Evolutionary conservation across 2,113 vertebrate genomes (phyloP).

Genomic region (Xenopus borealis): DNA sequence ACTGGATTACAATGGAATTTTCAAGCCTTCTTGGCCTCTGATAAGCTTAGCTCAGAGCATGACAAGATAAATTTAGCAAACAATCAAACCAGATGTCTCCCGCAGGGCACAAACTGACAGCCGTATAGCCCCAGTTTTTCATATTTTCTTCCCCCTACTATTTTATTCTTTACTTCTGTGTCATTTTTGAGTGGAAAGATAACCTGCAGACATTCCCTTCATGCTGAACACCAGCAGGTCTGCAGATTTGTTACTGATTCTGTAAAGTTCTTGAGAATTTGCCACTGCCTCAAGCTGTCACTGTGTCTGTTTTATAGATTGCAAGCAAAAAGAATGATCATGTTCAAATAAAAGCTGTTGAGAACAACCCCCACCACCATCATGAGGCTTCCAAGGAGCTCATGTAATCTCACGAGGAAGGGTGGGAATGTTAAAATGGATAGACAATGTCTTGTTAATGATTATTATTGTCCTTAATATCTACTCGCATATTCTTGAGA

Average conservation of each 20-base stretch:
- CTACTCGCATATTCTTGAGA: no score
- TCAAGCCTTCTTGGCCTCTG: constrained; percentile 37
- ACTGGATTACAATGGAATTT: constrained; percentile 45
- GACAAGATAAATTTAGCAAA: constrained; percentile 47
- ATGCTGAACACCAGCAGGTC: constrained; percentile 44
- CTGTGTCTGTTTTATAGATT: constrained; percentile 27
- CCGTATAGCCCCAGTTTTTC: constrained; percentile 19
- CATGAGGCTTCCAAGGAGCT: not conserved
- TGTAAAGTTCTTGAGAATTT: constrained; percentile 45
- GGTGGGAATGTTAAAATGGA: no score
- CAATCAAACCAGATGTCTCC: constrained; percentile 48
- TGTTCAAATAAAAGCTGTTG: not conserved
- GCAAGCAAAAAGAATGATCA: not conserved
- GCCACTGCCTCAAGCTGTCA: constrained; percentile 44
- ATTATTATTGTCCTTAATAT: no score
- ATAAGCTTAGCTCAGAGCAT: constrained; percentile 46
- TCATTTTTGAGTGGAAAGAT: constrained; percentile 37
- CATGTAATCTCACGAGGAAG: not conserved
- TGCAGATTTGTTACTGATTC: constrained; percentile 41
- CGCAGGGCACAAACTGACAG: constrained; percentile 41
- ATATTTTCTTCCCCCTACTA: constrained; percentile 13
- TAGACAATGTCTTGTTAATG: no score
- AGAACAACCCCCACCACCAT: not conserved
- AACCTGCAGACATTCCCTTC: constrained; percentile 44
- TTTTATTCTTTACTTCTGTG: constrained; percentile 31